A percentile compares a stretch with the other conserved stretches of the same genome.
phyloP scores from a whole-genome alignment of 2,888 invertebrate species.

The Harmothoe impar region DNA sequence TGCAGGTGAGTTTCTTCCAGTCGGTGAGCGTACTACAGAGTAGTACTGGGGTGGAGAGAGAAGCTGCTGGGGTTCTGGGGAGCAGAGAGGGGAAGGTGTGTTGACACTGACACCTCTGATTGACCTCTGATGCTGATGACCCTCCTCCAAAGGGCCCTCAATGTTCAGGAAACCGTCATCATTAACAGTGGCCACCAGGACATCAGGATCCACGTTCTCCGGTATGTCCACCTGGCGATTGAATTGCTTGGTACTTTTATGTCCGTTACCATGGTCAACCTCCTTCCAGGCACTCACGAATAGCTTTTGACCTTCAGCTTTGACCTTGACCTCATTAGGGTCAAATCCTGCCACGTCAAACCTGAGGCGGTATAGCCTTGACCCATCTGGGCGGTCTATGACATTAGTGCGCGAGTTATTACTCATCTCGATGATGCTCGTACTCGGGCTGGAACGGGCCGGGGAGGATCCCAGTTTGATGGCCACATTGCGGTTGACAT shows the following conservation, averaged over 20 bases:
- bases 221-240: slow-evolving; percentile 68
- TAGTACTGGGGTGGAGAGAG: slow-evolving; percentile 62
- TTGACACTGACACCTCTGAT: too few relatives aligned
- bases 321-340: slow-evolving; percentile 65
- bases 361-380: slow-evolving; percentile 76
- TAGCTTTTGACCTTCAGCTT: slow-evolving; percentile 62
- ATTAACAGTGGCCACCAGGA: slow-evolving; percentile 61
- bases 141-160: slow-evolving; percentile 64
- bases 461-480: slow-evolving; percentile 3
- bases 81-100: not conserved
- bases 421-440: slow-evolving; percentile 50
- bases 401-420: slow-evolving; percentile 50
- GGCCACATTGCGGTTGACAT: not conserved
- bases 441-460: not conserved
- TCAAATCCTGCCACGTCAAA: slow-evolving; percentile 67
- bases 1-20: not conserved
- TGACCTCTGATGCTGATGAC: not conserved
- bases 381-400: slow-evolving; percentile 70
- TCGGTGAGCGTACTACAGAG: slow-evolving; percentile 51
- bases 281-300: slow-evolving; percentile 62
- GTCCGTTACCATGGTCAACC: slow-evolving; percentile 69
- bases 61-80: not conserved
- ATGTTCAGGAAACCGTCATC: slow-evolving; percentile 67
- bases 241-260: slow-evolving; percentile 63
- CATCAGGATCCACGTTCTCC: slow-evolving; percentile 66